Conservation (phyloP, 1,140 invertebrate genomes). For the Sitophilus oryzae region DNA sequence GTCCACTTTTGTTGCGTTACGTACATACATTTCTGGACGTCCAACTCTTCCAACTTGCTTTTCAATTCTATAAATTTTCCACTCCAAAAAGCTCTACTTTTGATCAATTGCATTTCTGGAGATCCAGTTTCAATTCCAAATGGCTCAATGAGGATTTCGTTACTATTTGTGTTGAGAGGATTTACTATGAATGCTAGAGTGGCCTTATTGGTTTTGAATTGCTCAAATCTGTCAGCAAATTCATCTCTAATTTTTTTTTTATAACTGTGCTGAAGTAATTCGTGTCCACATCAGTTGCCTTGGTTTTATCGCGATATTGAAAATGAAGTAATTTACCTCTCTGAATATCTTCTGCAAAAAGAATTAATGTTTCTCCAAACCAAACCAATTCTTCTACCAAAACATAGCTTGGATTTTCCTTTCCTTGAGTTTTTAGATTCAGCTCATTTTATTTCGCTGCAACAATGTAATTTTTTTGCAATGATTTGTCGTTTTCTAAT, state of each 20-base stretch:
- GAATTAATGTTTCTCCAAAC: slow-evolving; percentile 37
- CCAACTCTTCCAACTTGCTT: slow-evolving; percentile 31
- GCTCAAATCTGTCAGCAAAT: slow-evolving; percentile 31
- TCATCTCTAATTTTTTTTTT: slow-evolving; percentile 33
- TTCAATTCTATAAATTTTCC: slow-evolving; percentile 21
- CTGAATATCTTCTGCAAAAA: slow-evolving; percentile 25
- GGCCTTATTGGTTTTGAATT: slow-evolving; percentile 34
- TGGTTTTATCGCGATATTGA: slow-evolving; percentile 25
- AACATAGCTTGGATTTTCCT: slow-evolving; percentile 31
- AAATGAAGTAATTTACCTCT: slow-evolving; percentile 24
- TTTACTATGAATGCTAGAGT: slow-evolving; percentile 36
- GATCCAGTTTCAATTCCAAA: slow-evolving; percentile 33
- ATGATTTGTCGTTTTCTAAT: slow-evolving; percentile 35
- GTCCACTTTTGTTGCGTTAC: slow-evolving; percentile 30
- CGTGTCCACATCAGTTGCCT: slow-evolving; percentile 16
- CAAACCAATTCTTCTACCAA: slow-evolving; percentile 27
- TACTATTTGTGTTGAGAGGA: slow-evolving; percentile 34
- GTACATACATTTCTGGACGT: slow-evolving; percentile 30
- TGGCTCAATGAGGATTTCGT: slow-evolving; percentile 28
- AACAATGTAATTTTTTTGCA: slow-evolving; percentile 38
- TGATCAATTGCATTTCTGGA: slow-evolving; percentile 36
- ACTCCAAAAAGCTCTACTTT: slow-evolving; percentile 32
- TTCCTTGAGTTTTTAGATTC: slow-evolving; percentile 37
- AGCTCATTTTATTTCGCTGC: slow-evolving; percentile 37
- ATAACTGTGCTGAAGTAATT: slow-evolving; percentile 33